Base-by-base conservation (phyloP, 2,797 vertebrate species). In the Acanthurus tractus region DNA sequence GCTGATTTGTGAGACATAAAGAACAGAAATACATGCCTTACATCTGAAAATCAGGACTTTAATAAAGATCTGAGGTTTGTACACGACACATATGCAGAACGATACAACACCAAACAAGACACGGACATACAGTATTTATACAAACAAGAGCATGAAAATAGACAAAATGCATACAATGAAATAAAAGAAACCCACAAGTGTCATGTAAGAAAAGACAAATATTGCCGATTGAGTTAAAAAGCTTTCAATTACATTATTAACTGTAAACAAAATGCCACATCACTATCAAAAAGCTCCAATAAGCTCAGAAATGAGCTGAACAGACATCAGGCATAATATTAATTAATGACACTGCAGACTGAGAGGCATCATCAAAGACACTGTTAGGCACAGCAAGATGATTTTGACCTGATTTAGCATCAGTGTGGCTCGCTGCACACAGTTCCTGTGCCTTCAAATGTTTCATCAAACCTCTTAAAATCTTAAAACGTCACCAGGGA, bases 21-120 rank as follows among this genome's bases (percentile, higher is more conserved):
- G 15, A 68, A 71, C 79, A 71, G 5, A 40, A 76, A 14, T 10
- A 52, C 45, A 45, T 20, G 34, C 55, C 61, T 81, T 77, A 78
- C 71, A 56, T 90, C 58, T 76, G 72, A 91, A 92, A 93, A 88
- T 82, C 29, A 42, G n/a, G 69, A 75, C 73, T 93, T 94, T 92
- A 90, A 81, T 86, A 88, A 90, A 90, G 74, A 88, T 72, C 74
- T 63, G 48, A 83, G 57, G 56, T 82, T 86, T 79, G 46, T 59
- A 89, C 79, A 86, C 62, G 46, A 50, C 82, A 85, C 83, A 81
- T 84, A 63, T 82, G 67, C 81, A 87, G 74, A 90, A 88, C 83
- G 79, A 63, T 63, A 92, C 85, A 65, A 88, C 81, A 92, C 78
- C 76, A 38, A 76, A 92, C 83, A 77, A 71, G 85, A 91, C 85